Evolutionary conservation across 2,888 invertebrate genomes (phyloP).

Genomic region (Zygothrica quintamaculata): DNA sequence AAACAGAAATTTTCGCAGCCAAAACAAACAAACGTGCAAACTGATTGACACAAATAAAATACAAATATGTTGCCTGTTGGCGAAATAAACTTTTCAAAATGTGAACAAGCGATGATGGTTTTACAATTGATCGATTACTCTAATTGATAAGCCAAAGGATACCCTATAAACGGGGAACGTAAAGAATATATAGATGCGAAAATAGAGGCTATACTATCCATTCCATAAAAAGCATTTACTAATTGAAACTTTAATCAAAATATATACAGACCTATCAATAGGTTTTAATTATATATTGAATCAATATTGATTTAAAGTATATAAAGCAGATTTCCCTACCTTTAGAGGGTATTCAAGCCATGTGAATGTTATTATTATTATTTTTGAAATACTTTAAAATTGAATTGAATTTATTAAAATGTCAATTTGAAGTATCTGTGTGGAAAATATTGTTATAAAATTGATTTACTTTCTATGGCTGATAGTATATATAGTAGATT

Average conservation of each 20-base stretch:
- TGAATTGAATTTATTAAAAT: neutral
- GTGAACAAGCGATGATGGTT: constrained; percentile 1
- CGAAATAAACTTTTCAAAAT: constrained; percentile 18
- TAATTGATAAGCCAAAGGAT: neutral
- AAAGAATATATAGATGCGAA: too few relatives aligned
- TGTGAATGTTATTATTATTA: neutral
- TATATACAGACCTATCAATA: too few relatives aligned
- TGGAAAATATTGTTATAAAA: constrained; percentile 14
- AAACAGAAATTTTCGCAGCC: constrained; percentile 62
- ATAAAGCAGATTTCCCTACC: too few relatives aligned
- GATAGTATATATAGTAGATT: too few relatives aligned
- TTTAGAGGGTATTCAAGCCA: neutral
- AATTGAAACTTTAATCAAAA: too few relatives aligned
- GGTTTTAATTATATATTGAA: too few relatives aligned
- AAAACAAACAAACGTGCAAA: constrained; percentile 42
- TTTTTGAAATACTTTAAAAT: neutral
- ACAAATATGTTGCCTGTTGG: constrained; percentile 20
- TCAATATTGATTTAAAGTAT: too few relatives aligned
- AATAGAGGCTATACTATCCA: too few relatives aligned
- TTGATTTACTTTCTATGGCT: constrained; percentile 3
- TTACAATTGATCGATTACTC: too few relatives aligned
- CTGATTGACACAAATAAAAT: constrained; percentile 41
- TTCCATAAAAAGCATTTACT: too few relatives aligned
- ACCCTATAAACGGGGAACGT: constrained; percentile 3
- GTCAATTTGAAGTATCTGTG: neutral